Base-by-base conservation (phyloP, 1,140 invertebrate species). In the Drosophila mauritiana region DNA sequence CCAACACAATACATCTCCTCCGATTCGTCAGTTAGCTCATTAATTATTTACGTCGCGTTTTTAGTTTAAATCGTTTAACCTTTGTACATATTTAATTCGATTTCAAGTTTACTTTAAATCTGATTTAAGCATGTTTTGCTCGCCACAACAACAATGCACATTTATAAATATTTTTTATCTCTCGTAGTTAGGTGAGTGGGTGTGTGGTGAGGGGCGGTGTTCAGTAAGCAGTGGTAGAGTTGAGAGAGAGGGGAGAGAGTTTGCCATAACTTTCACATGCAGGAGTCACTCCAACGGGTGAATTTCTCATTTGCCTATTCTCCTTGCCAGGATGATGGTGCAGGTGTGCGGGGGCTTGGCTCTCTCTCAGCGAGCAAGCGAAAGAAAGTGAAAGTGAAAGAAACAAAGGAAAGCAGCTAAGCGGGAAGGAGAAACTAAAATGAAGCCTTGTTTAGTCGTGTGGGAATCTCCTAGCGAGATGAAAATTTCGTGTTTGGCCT, bases 81-180 rank as follows among this genome's bases (percentile, higher is more conserved):
- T 77, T 77, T 77, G 74, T 77, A 77, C 74, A 77, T 59, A 62
- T 78, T 77, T 77, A 77, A 62, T 55, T 77, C 73, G 49, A 77
- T 77, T 77, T 76, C 27, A 42, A 52, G 64, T 61, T 77, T 70
- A 78, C 34, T 59, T 61, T 78, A 70, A 40, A 55, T 78, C 40
- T 70, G 65, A 78, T 77, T 75, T 77, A 61, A 77, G 74, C 74
- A 69, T 37, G 65, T 70, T 70, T 72, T 40, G 65, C 53, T 48
- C 52, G 43, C 43, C 68, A 72, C 65, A 72, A 72, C 51, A 57
- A 72, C 52, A 70, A 77, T 65, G 64, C 64, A 68, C 64, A 65
- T 69, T 78, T 77, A 77, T 78, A 70, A 78, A 61, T 69, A 42
- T 43, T 70, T 53, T 49, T 68, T 42, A 39, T 48, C 22, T 45